A percentile compares a stretch with the other conserved stretches of the same genome.
Conservation (phyloP, 2,888 invertebrate genomes). For the Cosmorhoe ocellata region DNA sequence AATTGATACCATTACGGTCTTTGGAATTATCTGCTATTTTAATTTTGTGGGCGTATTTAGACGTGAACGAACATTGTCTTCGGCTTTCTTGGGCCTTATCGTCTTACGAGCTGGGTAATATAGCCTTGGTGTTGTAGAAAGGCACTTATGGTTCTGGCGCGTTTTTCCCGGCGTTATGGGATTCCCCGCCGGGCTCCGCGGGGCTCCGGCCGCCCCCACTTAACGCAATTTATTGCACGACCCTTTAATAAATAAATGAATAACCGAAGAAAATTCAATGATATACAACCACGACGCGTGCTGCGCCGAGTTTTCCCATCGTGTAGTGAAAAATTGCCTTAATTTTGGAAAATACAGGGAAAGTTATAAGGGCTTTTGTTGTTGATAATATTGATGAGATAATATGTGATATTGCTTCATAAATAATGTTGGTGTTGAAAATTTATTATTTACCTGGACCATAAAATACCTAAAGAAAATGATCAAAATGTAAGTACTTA, state of each 20-base stretch:
- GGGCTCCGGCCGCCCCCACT: constrained; percentile 78
- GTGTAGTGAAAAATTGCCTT: constrained; percentile 54
- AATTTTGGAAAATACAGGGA: constrained; percentile 49
- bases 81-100: background rate
- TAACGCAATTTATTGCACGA: constrained; percentile 80
- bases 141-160: constrained; percentile 74
- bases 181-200: constrained; percentile 71
- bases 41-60: constrained; percentile 1
- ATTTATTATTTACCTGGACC: background rate
- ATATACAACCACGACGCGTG: constrained; percentile 66
- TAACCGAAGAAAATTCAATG: constrained; percentile 80
- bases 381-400: constrained; percentile 5
- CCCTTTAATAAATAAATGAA: constrained; percentile 82
- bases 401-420: constrained; percentile 16
- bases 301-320: constrained; percentile 47
- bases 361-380: constrained; percentile 22
- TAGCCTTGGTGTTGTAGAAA: constrained; percentile 68
- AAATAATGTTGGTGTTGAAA: constrained; percentile 21
- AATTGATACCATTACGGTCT: too few relatives aligned
- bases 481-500: too few relatives aligned
- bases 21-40: too few relatives aligned
- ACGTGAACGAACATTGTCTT: constrained; percentile 1
- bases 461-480: background rate
- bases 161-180: constrained; percentile 77
- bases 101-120: constrained; percentile 46